A percentile compares a stretch with the other conserved stretches of the same genome.
These are phyloP conservation scores for Holothuria glaberrima DNA, from an alignment of 35 echinoderm and acorn worm species.

Conservation along the genomic window DNA sequence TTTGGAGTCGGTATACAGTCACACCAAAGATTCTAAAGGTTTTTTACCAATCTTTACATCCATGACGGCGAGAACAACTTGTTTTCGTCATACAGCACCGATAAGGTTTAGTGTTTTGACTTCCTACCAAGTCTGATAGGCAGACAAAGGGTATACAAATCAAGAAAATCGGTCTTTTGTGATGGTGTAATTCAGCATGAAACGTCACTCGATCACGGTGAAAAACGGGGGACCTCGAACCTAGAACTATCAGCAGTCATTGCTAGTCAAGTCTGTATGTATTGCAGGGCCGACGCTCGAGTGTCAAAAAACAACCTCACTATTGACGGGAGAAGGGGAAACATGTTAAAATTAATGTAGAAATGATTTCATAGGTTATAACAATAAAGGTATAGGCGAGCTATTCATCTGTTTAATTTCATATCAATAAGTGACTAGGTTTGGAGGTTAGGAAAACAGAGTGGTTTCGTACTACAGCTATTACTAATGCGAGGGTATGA, in stretches of 20 bases:
- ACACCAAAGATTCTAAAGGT: neutral
- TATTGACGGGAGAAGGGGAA: neutral
- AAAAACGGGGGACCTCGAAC: constrained; percentile 24
- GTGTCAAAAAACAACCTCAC: neutral
- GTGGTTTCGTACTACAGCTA: too few relatives aligned
- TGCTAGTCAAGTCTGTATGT: too few relatives aligned
- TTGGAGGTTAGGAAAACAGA: constrained; percentile 40
- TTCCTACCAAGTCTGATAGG: neutral
- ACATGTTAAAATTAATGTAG: constrained; percentile 51
- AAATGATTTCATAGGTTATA: neutral
- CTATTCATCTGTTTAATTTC: constrained; percentile 17
- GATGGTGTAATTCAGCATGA: constrained; percentile 20
- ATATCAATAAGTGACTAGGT: constrained; percentile 11
- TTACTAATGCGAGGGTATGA: too few relatives aligned
- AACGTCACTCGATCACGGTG: constrained; percentile 33
- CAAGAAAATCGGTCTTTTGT: constrained; percentile 23
- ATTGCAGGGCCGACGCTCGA: neutral
- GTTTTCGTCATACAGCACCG: neutral
- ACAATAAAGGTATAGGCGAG: neutral
- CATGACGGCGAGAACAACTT: constrained; percentile 16
- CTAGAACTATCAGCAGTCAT: too few relatives aligned
- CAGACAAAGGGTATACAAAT: constrained; percentile 28
- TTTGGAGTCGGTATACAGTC: constrained; percentile 31
- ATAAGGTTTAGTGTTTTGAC: too few relatives aligned
- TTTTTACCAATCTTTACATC: neutral